Evolutionary conservation across 2,113 vertebrate genomes (phyloP).

Genomic region (Hippocampus barbouri): DNA sequence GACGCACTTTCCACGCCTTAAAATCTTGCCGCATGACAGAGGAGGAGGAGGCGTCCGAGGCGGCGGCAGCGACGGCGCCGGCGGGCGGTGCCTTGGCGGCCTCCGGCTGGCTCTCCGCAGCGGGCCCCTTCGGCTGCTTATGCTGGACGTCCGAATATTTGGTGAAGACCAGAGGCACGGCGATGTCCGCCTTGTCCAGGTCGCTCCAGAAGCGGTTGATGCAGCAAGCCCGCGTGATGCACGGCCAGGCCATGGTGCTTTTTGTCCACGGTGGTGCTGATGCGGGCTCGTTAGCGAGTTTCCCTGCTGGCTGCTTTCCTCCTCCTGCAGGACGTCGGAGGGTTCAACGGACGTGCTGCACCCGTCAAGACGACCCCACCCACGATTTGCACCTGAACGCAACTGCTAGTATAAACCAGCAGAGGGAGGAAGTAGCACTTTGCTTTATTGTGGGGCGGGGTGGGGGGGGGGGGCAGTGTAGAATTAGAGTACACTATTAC

Average conservation of each 20-base stretch:
- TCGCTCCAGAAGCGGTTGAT: slow-evolving; percentile 97
- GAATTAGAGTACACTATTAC: background rate
- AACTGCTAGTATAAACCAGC: background rate
- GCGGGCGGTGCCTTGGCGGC: slow-evolving; percentile 71
- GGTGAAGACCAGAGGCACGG: slow-evolving; percentile 91
- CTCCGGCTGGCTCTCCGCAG: slow-evolving; percentile 79
- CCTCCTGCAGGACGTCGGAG: slow-evolving; percentile 21
- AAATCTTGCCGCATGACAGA: slow-evolving; percentile 96
- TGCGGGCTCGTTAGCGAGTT: background rate
- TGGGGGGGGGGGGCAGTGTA: background rate
- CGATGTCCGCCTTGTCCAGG: slow-evolving; percentile 93
- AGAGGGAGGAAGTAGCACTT: background rate
- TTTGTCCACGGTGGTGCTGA: background rate
- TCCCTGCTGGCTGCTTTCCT: slow-evolving; percentile 7
- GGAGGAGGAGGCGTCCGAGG: slow-evolving; percentile 62
- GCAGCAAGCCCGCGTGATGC: slow-evolving; percentile 96
- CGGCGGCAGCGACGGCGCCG: slow-evolving; percentile 43
- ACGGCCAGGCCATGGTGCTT: slow-evolving; percentile 90
- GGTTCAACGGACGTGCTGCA: slow-evolving; percentile 47
- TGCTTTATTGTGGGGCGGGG: background rate
- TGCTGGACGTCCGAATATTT: slow-evolving; percentile 88
- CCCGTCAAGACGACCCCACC: slow-evolving; percentile 70
- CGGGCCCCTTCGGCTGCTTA: slow-evolving; percentile 61
- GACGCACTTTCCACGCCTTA: slow-evolving; percentile 88
- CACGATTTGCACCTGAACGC: slow-evolving; percentile 34